phyloP scores from a whole-genome alignment of 2,113 vertebrate genomes.

The Gallinago media region DNA sequence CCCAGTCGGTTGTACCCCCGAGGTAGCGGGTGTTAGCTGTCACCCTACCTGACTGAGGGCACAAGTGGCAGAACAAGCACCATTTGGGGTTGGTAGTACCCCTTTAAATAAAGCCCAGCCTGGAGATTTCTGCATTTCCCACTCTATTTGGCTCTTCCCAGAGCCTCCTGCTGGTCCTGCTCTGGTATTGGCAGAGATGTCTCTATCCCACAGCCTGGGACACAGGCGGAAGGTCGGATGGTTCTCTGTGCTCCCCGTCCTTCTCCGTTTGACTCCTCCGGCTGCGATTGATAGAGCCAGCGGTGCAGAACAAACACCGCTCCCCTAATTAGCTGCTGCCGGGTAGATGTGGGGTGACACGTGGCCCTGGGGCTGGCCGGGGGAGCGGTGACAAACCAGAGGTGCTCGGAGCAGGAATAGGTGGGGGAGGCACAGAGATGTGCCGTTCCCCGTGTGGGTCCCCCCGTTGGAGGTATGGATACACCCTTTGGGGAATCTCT shows the following conservation, averaged over 20 bases:
- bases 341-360: not conserved
- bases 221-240: not conserved
- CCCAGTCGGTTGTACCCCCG: not conserved
- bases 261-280: not conserved
- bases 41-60: not conserved
- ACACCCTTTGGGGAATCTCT: not conserved
- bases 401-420: not conserved
- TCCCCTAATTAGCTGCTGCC: conserved; percentile 12
- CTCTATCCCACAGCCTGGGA: conserved; percentile 10
- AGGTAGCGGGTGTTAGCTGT: not conserved
- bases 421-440: not conserved
- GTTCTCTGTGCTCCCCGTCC: not conserved
- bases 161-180: not conserved
- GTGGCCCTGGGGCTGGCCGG: not conserved
- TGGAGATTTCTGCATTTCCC: not conserved
- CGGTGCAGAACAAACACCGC: not conserved
- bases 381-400: not conserved
- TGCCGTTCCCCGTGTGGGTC: not conserved
- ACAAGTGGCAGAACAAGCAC: not conserved
- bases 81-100: not conserved
- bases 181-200: not conserved
- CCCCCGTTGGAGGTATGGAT: not conserved
- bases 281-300: conserved; percentile 3
- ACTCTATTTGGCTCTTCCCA: not conserved
- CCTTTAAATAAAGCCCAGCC: not conserved